These are phyloP conservation scores for Spongilla lacustris DNA, from an alignment of 37 sponge, comb jelly and placozoan genomes.

Conservation along the genomic window DNA sequence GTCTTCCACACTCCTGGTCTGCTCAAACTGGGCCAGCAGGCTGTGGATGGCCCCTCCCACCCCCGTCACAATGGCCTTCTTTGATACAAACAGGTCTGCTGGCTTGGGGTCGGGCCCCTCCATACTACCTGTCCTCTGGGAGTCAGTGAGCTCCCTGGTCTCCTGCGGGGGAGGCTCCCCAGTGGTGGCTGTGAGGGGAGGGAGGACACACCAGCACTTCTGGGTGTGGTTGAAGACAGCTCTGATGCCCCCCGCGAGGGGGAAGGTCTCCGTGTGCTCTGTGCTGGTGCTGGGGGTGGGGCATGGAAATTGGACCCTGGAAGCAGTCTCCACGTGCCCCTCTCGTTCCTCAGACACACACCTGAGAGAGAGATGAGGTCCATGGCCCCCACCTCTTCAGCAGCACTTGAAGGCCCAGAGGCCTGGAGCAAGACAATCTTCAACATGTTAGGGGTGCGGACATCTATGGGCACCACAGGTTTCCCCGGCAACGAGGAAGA, in stretches of 20 bases:
- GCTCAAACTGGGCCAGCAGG: constrained; percentile 36
- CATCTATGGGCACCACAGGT: background rate
- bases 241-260: constrained; percentile 67
- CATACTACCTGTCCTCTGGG: too few species aligned
- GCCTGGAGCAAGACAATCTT: constrained; percentile 51
- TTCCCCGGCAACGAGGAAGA: too few species aligned
- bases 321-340: constrained; percentile 54
- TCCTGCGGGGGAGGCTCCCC: too few species aligned
- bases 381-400: constrained; percentile 16
- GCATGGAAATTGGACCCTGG: constrained; percentile 51
- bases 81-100: too few species aligned
- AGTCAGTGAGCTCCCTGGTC: too few species aligned
- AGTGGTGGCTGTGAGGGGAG: constrained; percentile 15
- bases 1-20: constrained; percentile 2
- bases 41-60: constrained; percentile 55
- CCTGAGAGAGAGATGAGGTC: constrained; percentile 81
- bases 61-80: constrained; percentile 43
- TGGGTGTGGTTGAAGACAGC: constrained; percentile 69
- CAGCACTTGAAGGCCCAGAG: background rate
- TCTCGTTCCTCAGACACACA: constrained; percentile 38
- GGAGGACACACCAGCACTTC: constrained; percentile 78
- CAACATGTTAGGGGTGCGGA: constrained; percentile 23
- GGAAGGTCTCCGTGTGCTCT: constrained; percentile 61
- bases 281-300: constrained; percentile 18
- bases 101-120: too few species aligned